These are phyloP conservation scores for Leistus spinibarbis DNA, from an alignment of 2,888 invertebrate genomes.

Conservation along the genomic window DNA sequence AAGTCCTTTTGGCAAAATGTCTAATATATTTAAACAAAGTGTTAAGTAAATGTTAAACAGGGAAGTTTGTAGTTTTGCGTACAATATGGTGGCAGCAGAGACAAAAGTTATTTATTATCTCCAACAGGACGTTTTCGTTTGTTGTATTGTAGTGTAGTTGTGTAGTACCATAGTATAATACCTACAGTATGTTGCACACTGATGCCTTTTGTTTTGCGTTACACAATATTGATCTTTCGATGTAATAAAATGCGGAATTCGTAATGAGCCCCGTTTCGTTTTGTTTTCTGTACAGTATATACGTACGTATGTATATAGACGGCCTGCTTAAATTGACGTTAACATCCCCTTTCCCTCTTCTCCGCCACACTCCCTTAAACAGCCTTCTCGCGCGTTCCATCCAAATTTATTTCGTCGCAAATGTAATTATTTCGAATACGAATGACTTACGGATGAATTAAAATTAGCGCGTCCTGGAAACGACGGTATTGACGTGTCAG, in stretches of 20 bases:
- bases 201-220: slow-evolving; percentile 25
- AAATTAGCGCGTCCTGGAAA: neutral
- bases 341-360: neutral
- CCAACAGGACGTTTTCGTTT: neutral
- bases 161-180: too few relatives aligned
- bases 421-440: neutral
- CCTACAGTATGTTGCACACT: too few relatives aligned
- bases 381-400: neutral
- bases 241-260: slow-evolving; percentile 33
- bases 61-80: slow-evolving; percentile 23
- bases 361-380: neutral
- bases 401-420: neutral
- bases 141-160: neutral
- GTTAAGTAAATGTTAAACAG: slow-evolving; percentile 26
- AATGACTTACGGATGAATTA: neutral
- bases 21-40: slow-evolving; percentile 24
- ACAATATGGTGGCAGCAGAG: slow-evolving; percentile 1
- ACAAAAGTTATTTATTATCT: slow-evolving; percentile 21
- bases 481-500: neutral
- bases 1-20: neutral
- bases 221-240: slow-evolving; percentile 25
- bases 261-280: slow-evolving; percentile 17
- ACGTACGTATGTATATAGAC: neutral
- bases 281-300: neutral
- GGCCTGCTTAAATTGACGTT: neutral